Base-by-base conservation (phyloP, 2,797 vertebrate species). In the Bradypodion pumilum region DNA sequence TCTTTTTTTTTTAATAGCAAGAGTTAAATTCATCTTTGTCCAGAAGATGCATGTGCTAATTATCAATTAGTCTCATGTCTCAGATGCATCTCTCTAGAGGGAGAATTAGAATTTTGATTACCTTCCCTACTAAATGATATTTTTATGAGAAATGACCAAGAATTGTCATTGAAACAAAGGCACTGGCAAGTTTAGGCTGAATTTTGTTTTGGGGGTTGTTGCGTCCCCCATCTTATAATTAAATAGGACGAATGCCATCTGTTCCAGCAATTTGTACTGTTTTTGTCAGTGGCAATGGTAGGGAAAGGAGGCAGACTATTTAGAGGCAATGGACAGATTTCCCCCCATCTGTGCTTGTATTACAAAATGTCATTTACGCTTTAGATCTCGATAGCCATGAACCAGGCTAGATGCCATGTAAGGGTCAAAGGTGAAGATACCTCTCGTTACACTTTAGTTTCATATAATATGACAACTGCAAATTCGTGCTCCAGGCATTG, bases 301-400 rank as follows among this genome's bases (percentile, higher is more conserved):
- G 91, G 95, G 95, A 93, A 93, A 94, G 90, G 91, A 94, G 89
- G 87, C 86, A 44, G 90, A 90, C 91, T 95, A 93, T 95, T 96
- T 95, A 89, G 77, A 94, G 88, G 90, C 89, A 86, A 87, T 93
- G 94, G 96, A 95, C 96, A 97, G 96, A 97, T 97, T 97, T 95
- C 95, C 94, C 94, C 96, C 97, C 97, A 97, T 97, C 96, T 97
- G 97, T 96, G 95, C 96, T 90, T 87, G 85, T 85, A 88, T 92
- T 94, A 92, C 92, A 91, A 91, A 88, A 88, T 95, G 95, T 96
- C 96, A 91, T 93, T 95, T 95, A 94, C 93, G 90, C 93, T 96
- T 96, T 94, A 89, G 90, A 91, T 97, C 94, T 93, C 82, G 87
- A 84, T 92, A 89, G 93, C 96, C 96, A 92, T 88, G 90, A 96